phyloP scores from a whole-genome alignment of 2,888 invertebrate species.

The Athetis lepigone region DNA sequence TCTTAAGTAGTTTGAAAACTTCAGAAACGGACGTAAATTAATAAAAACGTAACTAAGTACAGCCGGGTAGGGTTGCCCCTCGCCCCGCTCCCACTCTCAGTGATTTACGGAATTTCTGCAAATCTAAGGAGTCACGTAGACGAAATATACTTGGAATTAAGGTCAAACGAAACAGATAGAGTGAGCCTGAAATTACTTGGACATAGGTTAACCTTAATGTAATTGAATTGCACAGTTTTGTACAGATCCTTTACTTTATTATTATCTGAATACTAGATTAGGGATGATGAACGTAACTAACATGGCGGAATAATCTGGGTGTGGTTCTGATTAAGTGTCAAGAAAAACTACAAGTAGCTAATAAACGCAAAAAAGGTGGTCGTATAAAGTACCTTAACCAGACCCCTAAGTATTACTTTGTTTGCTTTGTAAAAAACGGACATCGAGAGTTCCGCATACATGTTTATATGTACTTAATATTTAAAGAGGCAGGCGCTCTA shows the following conservation, averaged over 20 bases:
- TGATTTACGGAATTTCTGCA: conserved; percentile 39
- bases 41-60: conserved; percentile 38
- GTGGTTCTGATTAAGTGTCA: not conserved
- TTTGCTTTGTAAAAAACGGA: too few species aligned
- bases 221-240: conserved; percentile 36
- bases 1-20: conserved; percentile 20
- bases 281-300: not conserved
- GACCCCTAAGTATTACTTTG: too few species aligned
- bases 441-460: too few species aligned
- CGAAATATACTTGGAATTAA: conserved; percentile 46
- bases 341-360: too few species aligned
- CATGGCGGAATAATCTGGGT: not conserved
- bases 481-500: too few species aligned
- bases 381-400: too few species aligned
- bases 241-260: conserved; percentile 25
- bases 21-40: conserved; percentile 20
- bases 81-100: conserved; percentile 19
- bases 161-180: conserved; percentile 38
- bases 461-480: too few species aligned
- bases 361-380: too few species aligned
- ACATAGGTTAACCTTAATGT: conserved; percentile 29
- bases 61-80: conserved; percentile 11
- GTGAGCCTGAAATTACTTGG: conserved; percentile 32
- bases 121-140: conserved; percentile 43
- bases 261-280: not conserved